Conservation (phyloP, 2,113 vertebrate genomes). For the Xenopus tropicalis region UCB_Xtro_10.0 CM004446.2:149543501-149544000, state of each 20-base stretch:
- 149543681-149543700: not conserved
- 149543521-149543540: too few species aligned
- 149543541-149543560: too few species aligned
- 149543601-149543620: not conserved
- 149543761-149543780: slow-evolving; percentile 27
- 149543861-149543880: slow-evolving; percentile 38
- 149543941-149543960: slow-evolving; percentile 30
- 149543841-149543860: slow-evolving; percentile 43
- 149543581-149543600: too few species aligned
- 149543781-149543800: slow-evolving; percentile 28
- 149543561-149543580: too few species aligned
- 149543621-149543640: not conserved
- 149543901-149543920: slow-evolving; percentile 29
- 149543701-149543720: slow-evolving; percentile 7
- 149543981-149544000: slow-evolving; percentile 10
- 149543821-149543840: slow-evolving; percentile 43
- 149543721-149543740: slow-evolving; percentile 9
- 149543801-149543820: slow-evolving; percentile 41
- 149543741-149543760: slow-evolving; percentile 17
- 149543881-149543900: slow-evolving; percentile 32
- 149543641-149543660: not conserved
- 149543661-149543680: too few species aligned
- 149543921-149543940: slow-evolving; percentile 33
- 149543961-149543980: slow-evolving; percentile 8
- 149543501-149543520: too few species aligned